Evolutionary conservation across 1,140 invertebrate genomes (phyloP), one percentile per base, ranked within the genome.

Genomic region (Meteorus sp.): DNA sequence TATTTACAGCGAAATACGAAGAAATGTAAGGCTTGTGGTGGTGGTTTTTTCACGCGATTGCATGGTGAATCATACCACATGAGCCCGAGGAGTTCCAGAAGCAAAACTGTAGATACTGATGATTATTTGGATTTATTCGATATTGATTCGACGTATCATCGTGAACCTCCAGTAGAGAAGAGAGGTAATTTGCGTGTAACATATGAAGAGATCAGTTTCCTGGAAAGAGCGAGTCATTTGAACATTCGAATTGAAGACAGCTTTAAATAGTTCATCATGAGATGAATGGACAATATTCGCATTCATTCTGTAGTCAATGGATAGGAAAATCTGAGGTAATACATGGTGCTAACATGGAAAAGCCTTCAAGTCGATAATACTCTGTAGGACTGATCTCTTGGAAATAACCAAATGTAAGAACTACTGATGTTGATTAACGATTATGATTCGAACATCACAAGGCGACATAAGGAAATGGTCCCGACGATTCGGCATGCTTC

Each of bases 1-100:
- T 86, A 81, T 63, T 63, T 87, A 2, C 82, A 83, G 65, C 77
- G 80, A 25, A 81, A 83, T 64, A 83, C 84, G 0, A 76, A 74
- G 54, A 78, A 82, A 41, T 86, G 85, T 58, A 57, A 51, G 2
- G 63, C 76, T 3, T 87, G 85, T 58, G 84, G 84, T 0, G 72
- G 74, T 27, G 81, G 80, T 15, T 79, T 73, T 20, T 86, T 87
- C 65, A 65, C 65, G 0, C 81, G 72, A 56, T 69, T 85, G 2
- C 63, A 85, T 3, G 82, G 82, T 0, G 61, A 74, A 27, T 37
- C 45, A 15, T 11, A 57, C 44, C 47, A 39, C 13, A 41, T 52
- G 62, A 66, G 4, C 63, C 69, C 15, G 70, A 75, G 64, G 29
- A 9, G 48, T 59, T 20, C 55, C 6, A 56, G 71, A 78, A 55